Conservation (phyloP, 1,140 invertebrate species). For the Saccostrea echinata region DNA sequence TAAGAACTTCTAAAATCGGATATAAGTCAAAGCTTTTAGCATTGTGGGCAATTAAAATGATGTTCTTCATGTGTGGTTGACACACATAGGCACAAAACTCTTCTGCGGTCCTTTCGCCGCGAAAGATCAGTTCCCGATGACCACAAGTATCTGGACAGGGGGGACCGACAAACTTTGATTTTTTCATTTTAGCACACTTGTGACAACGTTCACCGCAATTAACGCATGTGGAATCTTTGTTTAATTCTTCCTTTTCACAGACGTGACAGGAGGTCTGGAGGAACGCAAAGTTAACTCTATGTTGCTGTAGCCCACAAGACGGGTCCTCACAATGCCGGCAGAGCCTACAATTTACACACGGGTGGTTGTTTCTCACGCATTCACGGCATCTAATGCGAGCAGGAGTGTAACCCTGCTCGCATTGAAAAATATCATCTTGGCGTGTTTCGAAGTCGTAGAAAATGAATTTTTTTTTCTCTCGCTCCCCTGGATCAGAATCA, state of each 20-base stretch:
- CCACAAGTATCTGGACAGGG: no score
- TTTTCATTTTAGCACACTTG: conserved; percentile 31
- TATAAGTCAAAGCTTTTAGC: conserved; percentile 45
- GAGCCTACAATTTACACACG: no score
- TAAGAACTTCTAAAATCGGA: conserved; percentile 48
- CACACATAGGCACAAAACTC: conserved; percentile 31
- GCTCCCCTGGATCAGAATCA: no score
- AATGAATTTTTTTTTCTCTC: no score
- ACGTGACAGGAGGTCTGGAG: conserved; percentile 30
- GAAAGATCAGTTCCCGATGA: not conserved
- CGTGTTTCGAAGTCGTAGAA: no score
- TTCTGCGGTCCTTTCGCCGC: conserved; percentile 14
- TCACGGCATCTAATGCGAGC: no score
- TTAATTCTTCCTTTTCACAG: conserved; percentile 17
- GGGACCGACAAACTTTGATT: not conserved
- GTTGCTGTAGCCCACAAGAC: no score
- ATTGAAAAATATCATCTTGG: no score
- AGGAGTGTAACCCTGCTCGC: no score
- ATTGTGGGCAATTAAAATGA: conserved; percentile 46
- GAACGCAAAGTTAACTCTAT: no score
- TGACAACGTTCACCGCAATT: conserved; percentile 37
- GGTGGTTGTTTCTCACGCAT: no score
- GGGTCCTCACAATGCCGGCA: no score
- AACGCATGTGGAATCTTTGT: not conserved
- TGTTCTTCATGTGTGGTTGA: conserved; percentile 14